Conservation (phyloP, 2,888 invertebrate genomes). For the Argyresthia goedartella region DNA sequence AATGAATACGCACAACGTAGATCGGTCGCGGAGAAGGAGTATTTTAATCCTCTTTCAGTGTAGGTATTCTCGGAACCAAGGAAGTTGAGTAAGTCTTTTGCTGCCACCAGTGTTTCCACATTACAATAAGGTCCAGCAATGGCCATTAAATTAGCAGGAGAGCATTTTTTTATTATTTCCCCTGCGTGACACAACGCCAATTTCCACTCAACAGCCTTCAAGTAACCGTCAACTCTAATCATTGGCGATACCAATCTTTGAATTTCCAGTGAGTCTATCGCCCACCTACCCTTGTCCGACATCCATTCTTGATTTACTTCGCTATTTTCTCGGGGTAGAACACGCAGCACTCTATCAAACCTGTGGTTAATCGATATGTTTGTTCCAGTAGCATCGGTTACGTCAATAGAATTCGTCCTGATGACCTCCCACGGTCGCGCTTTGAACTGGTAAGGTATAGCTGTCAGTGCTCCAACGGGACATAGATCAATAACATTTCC, state of each 20-base stretch:
- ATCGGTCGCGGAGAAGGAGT: slow-evolving; percentile 27
- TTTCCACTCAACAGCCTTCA: slow-evolving; percentile 93
- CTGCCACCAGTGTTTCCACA: slow-evolving; percentile 48
- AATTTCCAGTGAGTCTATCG: slow-evolving; percentile 95
- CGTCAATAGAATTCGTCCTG: slow-evolving; percentile 73
- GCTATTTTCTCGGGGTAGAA: slow-evolving; percentile 50
- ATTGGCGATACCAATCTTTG: slow-evolving; percentile 95
- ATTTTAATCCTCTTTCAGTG: slow-evolving; percentile 33
- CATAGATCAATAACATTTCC: slow-evolving; percentile 99
- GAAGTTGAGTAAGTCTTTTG: slow-evolving; percentile 50
- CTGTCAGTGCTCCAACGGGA: slow-evolving; percentile 97
- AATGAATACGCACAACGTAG: slow-evolving; percentile 47
- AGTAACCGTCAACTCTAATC: slow-evolving; percentile 79
- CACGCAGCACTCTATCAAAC: slow-evolving; percentile 41
- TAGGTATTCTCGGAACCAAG: slow-evolving; percentile 46
- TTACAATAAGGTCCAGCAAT: slow-evolving; percentile 50
- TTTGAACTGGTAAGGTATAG: slow-evolving; percentile 95
- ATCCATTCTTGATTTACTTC: slow-evolving; percentile 96
- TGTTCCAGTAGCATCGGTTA: slow-evolving; percentile 57
- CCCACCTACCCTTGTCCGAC: slow-evolving; percentile 96
- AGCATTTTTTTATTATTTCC: slow-evolving; percentile 71
- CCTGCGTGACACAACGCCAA: slow-evolving; percentile 81
- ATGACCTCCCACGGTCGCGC: slow-evolving; percentile 97
- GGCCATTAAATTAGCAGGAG: slow-evolving; percentile 63
- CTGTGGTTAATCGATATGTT: slow-evolving; percentile 46